Base-by-base conservation (phyloP, 2,113 vertebrate genomes). In the Upupa epops region DNA sequence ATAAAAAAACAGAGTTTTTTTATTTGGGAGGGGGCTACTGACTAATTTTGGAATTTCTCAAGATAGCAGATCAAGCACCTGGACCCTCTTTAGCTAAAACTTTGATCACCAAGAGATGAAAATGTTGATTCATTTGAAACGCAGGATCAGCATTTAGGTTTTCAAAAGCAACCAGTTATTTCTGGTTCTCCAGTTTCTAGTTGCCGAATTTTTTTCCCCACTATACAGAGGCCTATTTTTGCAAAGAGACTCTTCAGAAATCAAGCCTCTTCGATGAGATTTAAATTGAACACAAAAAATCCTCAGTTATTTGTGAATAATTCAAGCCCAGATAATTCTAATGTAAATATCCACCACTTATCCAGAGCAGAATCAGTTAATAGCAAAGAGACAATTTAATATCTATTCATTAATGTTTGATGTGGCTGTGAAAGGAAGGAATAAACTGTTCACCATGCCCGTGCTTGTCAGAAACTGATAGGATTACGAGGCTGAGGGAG, bases 221-320 rank as follows among this genome's bases (percentile, higher is more conserved):
- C 45, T 58, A 15, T 34, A 71, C 6, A 73, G 46, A 89, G 55
- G 82, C 24, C 81, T 92, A 86, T 92, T 95, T 95, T 90, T 87
- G 71, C 51, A 73, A 81, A 84, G 21, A 65, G 29, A 61, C 48
- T 73, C 88, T 87, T 82, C 81, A 96, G 78, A 94, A 95, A 86
- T 94, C 89, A 96, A 92, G 34, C 13, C 45, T 95, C 74, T 93
- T 95, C 78, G 94, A 56, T 73, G 59, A 66, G 34, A 84, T 52
- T 85, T 66, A 86, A 70, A 87, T 55, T 89, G 68, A 48, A 75
- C 45, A 25, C 0, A 1, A 58, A 60, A 20, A 85, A 55, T 85
- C 26, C 20, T 45, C 51, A 34, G 25, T 84, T 75, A 84, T 72
- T 86, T 84, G 55, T 49, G 58, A 82, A 76, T 85, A 72, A 84